These are phyloP conservation scores for Oeneis ivallda DNA, from an alignment of 2,888 invertebrate genomes.

Conservation along the genomic window DNA sequence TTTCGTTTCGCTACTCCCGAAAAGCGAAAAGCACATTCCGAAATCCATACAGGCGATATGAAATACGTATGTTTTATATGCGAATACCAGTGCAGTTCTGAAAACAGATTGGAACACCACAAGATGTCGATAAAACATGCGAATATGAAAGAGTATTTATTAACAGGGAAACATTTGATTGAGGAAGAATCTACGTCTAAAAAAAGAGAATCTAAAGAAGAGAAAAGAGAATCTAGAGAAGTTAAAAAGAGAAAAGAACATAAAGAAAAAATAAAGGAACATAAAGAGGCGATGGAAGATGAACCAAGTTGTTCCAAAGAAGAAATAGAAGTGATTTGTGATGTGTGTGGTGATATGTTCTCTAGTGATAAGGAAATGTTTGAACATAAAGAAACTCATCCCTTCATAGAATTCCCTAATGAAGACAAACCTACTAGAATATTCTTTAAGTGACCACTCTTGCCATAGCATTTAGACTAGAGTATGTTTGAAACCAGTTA, in stretches of 20 bases:
- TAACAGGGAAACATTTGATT: conserved; percentile 59
- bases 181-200: conserved; percentile 54
- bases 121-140: conserved; percentile 67
- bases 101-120: conserved; percentile 67
- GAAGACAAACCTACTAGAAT: conserved; percentile 76
- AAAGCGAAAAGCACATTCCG: conserved; percentile 65
- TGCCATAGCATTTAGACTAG: conserved; percentile 45
- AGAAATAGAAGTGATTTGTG: conserved; percentile 55
- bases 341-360: conserved; percentile 73
- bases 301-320: conserved; percentile 36
- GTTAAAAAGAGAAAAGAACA: conserved; percentile 47
- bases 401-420: conserved; percentile 75
- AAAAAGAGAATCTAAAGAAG: conserved; percentile 31
- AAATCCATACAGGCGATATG: conserved; percentile 74
- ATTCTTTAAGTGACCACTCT: conserved; percentile 70
- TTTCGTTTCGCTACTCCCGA: conserved; percentile 71
- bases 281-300: conserved; percentile 36
- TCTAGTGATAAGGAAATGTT: conserved; percentile 61
- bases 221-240: conserved; percentile 43
- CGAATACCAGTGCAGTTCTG: conserved; percentile 73
- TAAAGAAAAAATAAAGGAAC: conserved; percentile 8
- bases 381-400: conserved; percentile 73
- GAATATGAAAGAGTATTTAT: conserved; percentile 67
- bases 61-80: conserved; percentile 76
- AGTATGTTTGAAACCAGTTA: too few species aligned